Conservation (phyloP, 2,113 vertebrate genomes). For the Diglossa brunneiventris region DNA sequence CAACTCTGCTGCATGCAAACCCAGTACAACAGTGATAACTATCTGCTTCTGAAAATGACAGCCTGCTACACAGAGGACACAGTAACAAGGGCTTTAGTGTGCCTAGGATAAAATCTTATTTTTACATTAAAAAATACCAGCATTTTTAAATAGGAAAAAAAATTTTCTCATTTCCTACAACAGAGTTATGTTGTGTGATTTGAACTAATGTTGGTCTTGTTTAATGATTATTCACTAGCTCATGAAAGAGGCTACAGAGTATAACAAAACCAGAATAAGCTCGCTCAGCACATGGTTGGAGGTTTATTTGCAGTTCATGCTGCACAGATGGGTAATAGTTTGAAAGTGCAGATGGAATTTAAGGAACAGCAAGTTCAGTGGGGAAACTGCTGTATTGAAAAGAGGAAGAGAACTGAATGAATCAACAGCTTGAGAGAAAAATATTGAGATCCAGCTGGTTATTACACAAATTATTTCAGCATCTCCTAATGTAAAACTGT, state of each 20-base stretch:
- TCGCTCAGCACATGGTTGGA: neutral
- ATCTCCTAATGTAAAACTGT: constrained; percentile 5
- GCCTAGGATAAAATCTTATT: neutral
- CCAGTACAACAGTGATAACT: neutral
- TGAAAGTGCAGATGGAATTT: constrained; percentile 65
- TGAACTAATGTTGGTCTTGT: neutral
- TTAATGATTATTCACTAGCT: constrained; percentile 5
- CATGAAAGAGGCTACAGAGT: neutral
- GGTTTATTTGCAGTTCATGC: constrained; percentile 53
- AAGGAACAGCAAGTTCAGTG: constrained; percentile 63
- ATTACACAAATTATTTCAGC: constrained; percentile 37
- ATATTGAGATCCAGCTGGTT: constrained; percentile 56
- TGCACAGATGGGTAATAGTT: constrained; percentile 69
- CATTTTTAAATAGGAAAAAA: neutral
- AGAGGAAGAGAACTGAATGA: neutral
- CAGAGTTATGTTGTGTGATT: neutral
- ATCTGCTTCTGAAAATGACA: neutral
- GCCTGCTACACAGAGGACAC: neutral
- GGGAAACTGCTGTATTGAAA: constrained; percentile 36
- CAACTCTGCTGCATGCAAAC: neutral
- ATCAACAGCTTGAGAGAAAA: constrained; percentile 48
- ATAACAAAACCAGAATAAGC: neutral
- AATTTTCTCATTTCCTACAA: neutral
- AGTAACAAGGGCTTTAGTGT: neutral
- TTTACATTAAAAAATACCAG: neutral